Percentiles rank a stretch among this genome's conserved stretches.
Evolutionary conservation across 2,113 vertebrate genomes (phyloP).

Genomic region (Egretta garzetta): DNA sequence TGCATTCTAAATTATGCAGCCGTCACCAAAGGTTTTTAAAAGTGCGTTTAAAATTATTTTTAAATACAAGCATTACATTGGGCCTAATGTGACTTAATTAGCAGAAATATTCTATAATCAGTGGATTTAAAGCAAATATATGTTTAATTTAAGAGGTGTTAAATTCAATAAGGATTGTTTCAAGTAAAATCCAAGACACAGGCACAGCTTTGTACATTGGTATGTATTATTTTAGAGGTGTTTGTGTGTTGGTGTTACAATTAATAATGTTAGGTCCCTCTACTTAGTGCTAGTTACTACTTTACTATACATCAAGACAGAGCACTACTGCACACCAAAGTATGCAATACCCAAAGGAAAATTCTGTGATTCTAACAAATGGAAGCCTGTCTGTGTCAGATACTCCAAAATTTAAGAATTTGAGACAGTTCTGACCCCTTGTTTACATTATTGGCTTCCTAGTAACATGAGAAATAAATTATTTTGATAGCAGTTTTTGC

Average conservation of each 20-base stretch:
- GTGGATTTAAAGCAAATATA: slow-evolving; percentile 60
- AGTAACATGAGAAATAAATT: slow-evolving; percentile 62
- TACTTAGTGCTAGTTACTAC: slow-evolving; percentile 72
- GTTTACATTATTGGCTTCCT: slow-evolving; percentile 82
- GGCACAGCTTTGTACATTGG: slow-evolving; percentile 72
- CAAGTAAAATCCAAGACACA: slow-evolving; percentile 68
- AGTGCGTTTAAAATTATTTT: slow-evolving; percentile 56
- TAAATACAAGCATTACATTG: slow-evolving; percentile 54
- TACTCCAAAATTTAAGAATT: slow-evolving; percentile 67
- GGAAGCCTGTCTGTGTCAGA: slow-evolving; percentile 74
- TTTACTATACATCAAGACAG: slow-evolving; percentile 76
- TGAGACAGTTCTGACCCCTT: slow-evolving; percentile 76
- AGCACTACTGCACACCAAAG: slow-evolving; percentile 85
- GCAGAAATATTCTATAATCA: slow-evolving; percentile 56
- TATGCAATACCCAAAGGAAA: slow-evolving; percentile 79
- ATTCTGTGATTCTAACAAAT: slow-evolving; percentile 68
- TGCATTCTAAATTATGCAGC: slow-evolving; percentile 49
- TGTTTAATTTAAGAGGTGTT: slow-evolving; percentile 42
- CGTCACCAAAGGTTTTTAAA: slow-evolving; percentile 67
- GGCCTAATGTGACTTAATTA: slow-evolving; percentile 61
- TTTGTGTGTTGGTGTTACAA: slow-evolving; percentile 75
- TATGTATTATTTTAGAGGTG: slow-evolving; percentile 72
- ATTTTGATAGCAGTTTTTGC: slow-evolving; percentile 66
- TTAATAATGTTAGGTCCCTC: slow-evolving; percentile 62
- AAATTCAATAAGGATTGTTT: slow-evolving; percentile 54